phyloP scores from a whole-genome alignment of 1,140 invertebrate species.

The Colletes gigas region DNA sequence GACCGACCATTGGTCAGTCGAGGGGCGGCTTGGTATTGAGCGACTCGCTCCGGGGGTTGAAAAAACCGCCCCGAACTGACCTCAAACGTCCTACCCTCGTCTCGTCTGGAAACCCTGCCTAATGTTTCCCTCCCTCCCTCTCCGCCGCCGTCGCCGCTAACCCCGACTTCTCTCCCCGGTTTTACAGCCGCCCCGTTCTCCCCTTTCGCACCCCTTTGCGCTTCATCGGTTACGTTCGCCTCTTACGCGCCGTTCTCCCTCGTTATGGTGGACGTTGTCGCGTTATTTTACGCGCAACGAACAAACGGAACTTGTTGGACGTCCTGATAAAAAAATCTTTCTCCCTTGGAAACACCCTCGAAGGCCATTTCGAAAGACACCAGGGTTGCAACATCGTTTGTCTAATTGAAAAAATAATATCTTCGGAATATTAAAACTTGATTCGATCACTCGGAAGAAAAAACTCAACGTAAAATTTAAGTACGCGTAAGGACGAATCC shows the following conservation, averaged over 20 bases:
- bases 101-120: constrained; percentile 77
- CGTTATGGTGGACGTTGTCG: constrained; percentile 40
- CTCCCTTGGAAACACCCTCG: no score
- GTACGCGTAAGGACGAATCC: no score
- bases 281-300: constrained; percentile 29
- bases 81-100: constrained; percentile 81
- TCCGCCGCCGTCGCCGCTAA: constrained; percentile 56
- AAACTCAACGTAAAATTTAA: no score
- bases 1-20: constrained; percentile 79
- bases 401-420: no score
- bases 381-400: no score
- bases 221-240: constrained; percentile 59
- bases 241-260: constrained; percentile 33
- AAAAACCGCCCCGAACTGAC: constrained; percentile 81
- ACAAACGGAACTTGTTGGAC: background rate
- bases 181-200: constrained; percentile 46
- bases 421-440: no score
- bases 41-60: constrained; percentile 77
- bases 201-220: constrained; percentile 49
- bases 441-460: no score
- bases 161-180: constrained; percentile 37
- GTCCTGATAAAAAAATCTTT: no score
- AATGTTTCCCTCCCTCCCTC: constrained; percentile 67
- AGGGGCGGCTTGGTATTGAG: constrained; percentile 78
- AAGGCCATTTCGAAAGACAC: no score